Evolutionary conservation across 92 coral and sea anemone species (phyloP).

Genomic region (Palythoa caribaeorum): DNA sequence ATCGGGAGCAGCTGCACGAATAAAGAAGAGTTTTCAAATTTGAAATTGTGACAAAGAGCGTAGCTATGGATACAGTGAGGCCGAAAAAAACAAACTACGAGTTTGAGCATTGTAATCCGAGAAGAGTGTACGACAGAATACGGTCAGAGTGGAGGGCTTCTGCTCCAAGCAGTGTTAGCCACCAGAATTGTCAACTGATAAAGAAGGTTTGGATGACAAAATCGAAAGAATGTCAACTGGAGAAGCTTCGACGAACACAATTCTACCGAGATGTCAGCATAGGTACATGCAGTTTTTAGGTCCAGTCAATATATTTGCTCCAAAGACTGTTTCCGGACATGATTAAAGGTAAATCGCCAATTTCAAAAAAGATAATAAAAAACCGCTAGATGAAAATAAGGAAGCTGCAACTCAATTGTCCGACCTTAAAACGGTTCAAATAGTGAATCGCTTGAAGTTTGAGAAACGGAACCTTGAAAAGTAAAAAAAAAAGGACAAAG

Average conservation of each 20-base stretch:
- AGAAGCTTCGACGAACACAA: constrained; percentile 8
- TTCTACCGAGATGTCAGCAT: constrained; percentile 25
- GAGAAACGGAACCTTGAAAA: constrained; percentile 23
- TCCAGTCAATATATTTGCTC: constrained; percentile 8
- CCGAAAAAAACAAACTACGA: constrained; percentile 26
- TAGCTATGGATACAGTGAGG: constrained; percentile 37
- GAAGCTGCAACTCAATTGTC: constrained; percentile 12
- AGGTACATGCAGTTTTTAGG: constrained; percentile 18
- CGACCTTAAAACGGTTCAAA: constrained; percentile 15
- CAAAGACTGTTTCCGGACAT: constrained; percentile 31
- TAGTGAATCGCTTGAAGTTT: constrained; percentile 35
- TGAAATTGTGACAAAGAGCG: constrained; percentile 34
- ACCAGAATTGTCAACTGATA: constrained; percentile 20
- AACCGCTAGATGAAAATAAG: constrained; percentile 24
- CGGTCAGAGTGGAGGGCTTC: constrained; percentile 47
- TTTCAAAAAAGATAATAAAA: constrained; percentile 27
- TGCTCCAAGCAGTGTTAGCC: neutral
- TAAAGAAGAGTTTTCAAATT: constrained; percentile 34
- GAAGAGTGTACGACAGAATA: constrained; percentile 40
- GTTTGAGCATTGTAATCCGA: constrained; percentile 29
- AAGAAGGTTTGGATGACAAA: constrained; percentile 41
- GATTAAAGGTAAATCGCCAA: constrained; percentile 25
- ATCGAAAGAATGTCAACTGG: constrained; percentile 29
- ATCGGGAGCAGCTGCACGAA: constrained; percentile 32
- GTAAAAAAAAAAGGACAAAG: too few species aligned